phyloP scores from a whole-genome alignment of 2,797 vertebrate genomes.

The Myotis planiceps region DNA sequence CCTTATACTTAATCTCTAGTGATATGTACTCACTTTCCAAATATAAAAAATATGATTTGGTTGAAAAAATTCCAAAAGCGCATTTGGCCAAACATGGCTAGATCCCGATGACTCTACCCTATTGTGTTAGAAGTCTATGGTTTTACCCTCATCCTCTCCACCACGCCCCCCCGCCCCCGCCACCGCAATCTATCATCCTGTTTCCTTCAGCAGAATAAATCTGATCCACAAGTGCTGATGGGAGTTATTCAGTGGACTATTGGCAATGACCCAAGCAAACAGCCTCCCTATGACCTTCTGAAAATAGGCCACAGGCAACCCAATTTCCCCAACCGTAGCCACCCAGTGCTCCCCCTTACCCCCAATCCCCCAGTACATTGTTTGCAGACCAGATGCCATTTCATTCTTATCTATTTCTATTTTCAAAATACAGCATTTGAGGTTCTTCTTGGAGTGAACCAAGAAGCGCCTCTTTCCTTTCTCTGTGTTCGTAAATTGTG shows the following conservation, averaged over 20 bases:
- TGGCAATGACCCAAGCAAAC: background rate
- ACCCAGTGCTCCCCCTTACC: background rate
- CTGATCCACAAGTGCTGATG: background rate
- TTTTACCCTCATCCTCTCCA: background rate
- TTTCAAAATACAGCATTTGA: slow-evolving; percentile 64
- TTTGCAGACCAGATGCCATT: slow-evolving; percentile 43
- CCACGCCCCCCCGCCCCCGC: rapidly evolving
- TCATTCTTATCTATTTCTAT: slow-evolving; percentile 60
- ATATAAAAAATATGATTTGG: slow-evolving; percentile 17
- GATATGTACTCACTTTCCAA: background rate
- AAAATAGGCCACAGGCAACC: slow-evolving; percentile 13
- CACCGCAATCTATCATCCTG: background rate
- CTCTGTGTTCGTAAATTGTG: slow-evolving; percentile 46
- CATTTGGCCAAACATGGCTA: background rate
- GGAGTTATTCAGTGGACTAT: background rate
- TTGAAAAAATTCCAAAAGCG: slow-evolving; percentile 54
- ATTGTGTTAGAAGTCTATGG: background rate
- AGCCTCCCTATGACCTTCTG: background rate
- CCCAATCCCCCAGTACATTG: background rate
- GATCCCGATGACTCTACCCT: background rate
- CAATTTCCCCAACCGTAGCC: background rate
- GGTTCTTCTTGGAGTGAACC: slow-evolving; percentile 24
- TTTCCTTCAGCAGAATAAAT: background rate
- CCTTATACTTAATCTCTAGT: background rate
- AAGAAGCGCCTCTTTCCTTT: slow-evolving; percentile 14